These are phyloP conservation scores for Rhincodon typus DNA, from an alignment of 2,797 vertebrate species.

Conservation along the genomic window DNA sequence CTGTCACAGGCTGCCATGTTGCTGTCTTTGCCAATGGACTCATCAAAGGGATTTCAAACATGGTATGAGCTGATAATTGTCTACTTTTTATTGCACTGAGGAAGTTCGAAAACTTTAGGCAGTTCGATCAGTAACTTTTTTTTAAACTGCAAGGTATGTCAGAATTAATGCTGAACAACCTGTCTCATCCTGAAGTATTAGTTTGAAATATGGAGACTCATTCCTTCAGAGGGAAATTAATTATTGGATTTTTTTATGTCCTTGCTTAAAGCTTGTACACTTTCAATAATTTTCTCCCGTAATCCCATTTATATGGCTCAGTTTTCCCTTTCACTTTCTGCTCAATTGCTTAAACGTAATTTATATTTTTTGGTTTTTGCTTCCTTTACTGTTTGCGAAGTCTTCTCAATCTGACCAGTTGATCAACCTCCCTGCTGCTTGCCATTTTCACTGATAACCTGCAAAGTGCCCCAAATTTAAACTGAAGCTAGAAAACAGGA, in stretches of 20 bases:
- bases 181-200: neutral
- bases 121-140: neutral
- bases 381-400: neutral
- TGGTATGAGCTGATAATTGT: neutral
- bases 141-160: neutral
- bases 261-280: neutral
- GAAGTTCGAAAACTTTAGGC: neutral
- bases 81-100: neutral
- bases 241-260: neutral
- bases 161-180: neutral
- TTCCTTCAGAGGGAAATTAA: neutral
- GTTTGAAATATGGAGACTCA: neutral
- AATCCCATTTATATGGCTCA: neutral
- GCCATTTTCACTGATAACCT: neutral
- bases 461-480: neutral
- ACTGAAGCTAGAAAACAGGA: neutral
- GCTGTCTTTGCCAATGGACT: neutral
- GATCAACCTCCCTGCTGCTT: neutral
- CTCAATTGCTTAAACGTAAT: neutral
- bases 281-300: neutral
- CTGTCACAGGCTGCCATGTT: neutral
- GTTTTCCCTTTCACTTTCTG: neutral
- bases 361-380: neutral
- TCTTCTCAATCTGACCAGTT: neutral
- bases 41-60: neutral